Percentiles rank a stretch among this genome's conserved stretches.
phyloP scores from a whole-genome alignment of 2,113 vertebrate genomes.

The Silurus asotus region DNA sequence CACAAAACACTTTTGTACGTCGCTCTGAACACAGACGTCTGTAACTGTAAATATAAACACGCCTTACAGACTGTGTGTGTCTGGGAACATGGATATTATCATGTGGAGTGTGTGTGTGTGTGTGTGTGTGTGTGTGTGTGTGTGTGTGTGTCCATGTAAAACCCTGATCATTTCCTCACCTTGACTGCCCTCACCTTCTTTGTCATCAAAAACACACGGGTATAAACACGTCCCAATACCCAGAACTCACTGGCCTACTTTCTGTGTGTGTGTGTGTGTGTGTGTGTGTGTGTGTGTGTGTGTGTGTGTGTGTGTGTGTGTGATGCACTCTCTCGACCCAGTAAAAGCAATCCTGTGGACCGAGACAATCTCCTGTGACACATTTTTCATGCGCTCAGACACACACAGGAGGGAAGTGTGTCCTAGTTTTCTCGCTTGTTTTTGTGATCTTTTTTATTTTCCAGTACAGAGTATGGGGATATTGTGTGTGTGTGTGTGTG shows the following conservation, averaged over 20 bases:
- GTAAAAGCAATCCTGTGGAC: constrained; percentile 11
- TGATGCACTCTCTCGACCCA: neutral
- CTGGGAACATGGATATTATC: too few species aligned
- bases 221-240: neutral
- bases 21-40: too few species aligned
- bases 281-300: neutral
- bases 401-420: neutral
- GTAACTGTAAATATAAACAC: too few species aligned
- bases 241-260: constrained; percentile 14
- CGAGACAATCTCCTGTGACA: neutral
- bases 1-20: too few species aligned
- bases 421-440: neutral
- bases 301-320: neutral
- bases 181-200: neutral
- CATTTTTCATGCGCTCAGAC: constrained; percentile 11
- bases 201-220: neutral
- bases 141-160: neutral
- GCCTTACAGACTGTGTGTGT: too few species aligned
- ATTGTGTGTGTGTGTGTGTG: neutral
- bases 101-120: neutral
- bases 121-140: neutral
- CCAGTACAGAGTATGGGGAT: neutral
- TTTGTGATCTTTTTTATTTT: neutral
- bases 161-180: neutral
- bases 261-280: neutral